Evolutionary conservation across 2,113 vertebrate species (phyloP), one percentile per base, ranked within the genome.

Genomic region (Microcebus murinus): DNA sequence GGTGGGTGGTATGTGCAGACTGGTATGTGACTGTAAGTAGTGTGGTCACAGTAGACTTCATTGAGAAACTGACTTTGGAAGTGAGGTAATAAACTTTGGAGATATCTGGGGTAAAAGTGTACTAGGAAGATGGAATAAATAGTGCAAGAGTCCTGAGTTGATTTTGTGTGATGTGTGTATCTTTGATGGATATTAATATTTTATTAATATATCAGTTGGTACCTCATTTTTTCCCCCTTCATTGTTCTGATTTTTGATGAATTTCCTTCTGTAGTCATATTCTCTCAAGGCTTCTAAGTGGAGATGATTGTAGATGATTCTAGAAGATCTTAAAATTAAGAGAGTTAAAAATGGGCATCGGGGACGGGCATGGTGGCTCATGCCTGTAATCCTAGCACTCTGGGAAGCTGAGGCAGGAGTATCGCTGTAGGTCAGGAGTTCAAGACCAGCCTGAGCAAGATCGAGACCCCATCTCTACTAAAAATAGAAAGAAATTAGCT

Each of bases 211-310:
- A 12, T 34, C 29, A 1, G 8, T 13, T 20, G 1, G 23, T 70
- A 9, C 14, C 50, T 45, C 8, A 15, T 21, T 25, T 76, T 65
- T 36, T 23, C 48, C 25, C 31, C 8, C 3, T 71, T 80, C 20
- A 1, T 31, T 61, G 61, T 84, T 90, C 12, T 8, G 34, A 0
- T 61, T 90, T 98, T 71, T 97, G 42, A 73, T 95, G 68, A 91
- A 42, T 94, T 96, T 91, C 63, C 34, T 71, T 91, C 57, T 70
- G 10, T 29, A 63, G 61, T 74, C 23, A 45, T 94, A 89, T 95
- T 94, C 71, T 90, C 48, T 79, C 31, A 45, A 15, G 87, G 11
- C 31, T 95, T 94, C n/a, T 91, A 15, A 83, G 0, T 74, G 9
- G 68, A 67, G 76, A 61, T 59, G 85, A 59, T 87, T 39, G 8